Base-by-base conservation (phyloP, 2,888 invertebrate species). In the Andricus quercusramuli region DNA sequence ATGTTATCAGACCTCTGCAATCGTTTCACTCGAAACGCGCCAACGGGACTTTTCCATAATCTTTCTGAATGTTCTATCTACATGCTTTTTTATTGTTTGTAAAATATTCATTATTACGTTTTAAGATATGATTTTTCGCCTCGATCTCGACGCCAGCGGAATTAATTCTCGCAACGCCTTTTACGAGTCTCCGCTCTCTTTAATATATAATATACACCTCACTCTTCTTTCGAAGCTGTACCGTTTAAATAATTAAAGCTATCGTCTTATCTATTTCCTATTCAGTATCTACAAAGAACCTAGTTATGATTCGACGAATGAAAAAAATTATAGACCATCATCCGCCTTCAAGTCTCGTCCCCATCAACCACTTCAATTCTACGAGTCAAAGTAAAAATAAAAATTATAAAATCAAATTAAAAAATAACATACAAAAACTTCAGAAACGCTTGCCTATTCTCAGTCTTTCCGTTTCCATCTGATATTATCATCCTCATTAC, bases 171-270 rank as follows among this genome's bases (percentile, higher is more conserved):
- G 85, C 85, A 85, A 80, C 86, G 84, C 85, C 85, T 83, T 83
- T 86, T 86, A 86, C 88, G 85, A 87, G 84, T 82, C 80, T 78
- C 81, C 76, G 83, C 82, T 79, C 80, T 83, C 82, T 79, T 83
- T 79, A 82, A 82, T 84, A 83, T 82, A 86, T 85, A 80, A 87
- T 86, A 83, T 82, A 83, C 82, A 85, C 85, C 84, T 84, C 85
- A 82, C 83, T 84, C 86, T 89, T 88, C 88, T 89, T 88, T 89
- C 89, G 88, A 89, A 88, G 89, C 88, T 85, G 87, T 88, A 89
- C 86, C 89, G 86, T 90, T 92, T 91, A 91, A 92, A 91, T 92
- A 91, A 92, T 92, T 92, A 92, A 92, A 92, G 92, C 92, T 92
- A 92, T 92, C 88, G 87, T 90, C 90, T 92, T 89, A 89, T 89